Conservation (phyloP, 1,140 invertebrate genomes). For the Parapsyche elsis region DNA sequence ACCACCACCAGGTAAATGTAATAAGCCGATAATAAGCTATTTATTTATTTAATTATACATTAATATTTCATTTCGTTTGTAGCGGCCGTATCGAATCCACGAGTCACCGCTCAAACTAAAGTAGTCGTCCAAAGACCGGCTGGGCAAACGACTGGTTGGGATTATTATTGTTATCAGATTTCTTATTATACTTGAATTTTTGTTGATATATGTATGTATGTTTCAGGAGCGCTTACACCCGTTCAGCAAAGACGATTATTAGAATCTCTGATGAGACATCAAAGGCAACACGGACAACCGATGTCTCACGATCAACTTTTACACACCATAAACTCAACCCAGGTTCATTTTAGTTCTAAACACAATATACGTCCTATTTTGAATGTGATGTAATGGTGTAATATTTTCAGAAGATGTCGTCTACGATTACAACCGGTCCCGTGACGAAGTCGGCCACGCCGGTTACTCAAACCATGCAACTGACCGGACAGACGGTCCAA, state of each 20-base stretch:
- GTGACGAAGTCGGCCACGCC: slow-evolving; percentile 40
- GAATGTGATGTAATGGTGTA: neutral
- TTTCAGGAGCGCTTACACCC: slow-evolving; percentile 50
- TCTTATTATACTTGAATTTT: no score
- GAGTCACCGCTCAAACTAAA: slow-evolving; percentile 46
- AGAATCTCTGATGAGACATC: slow-evolving; percentile 54
- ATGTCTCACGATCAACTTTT: slow-evolving; percentile 54
- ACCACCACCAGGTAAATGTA: slow-evolving; percentile 42
- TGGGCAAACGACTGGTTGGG: slow-evolving; percentile 48
- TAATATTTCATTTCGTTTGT: neutral
- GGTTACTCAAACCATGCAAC: slow-evolving; percentile 42
- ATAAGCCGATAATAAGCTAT: slow-evolving; percentile 2
- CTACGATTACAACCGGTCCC: slow-evolving; percentile 21
- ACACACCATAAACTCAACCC: slow-evolving; percentile 53
- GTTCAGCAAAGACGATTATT: slow-evolving; percentile 51
- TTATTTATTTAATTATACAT: neutral
- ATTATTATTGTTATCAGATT: no score
- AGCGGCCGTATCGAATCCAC: neutral
- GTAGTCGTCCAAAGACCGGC: slow-evolving; percentile 46
- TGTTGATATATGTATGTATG: no score
- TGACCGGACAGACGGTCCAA: slow-evolving; percentile 51
- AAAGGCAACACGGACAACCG: slow-evolving; percentile 53
- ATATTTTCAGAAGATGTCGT: neutral
- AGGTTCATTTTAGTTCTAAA: slow-evolving; percentile 31
- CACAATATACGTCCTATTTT: neutral